Evolutionary conservation across 2,888 invertebrate genomes (phyloP), one percentile per base, ranked within the genome.

Genomic region (Deroplatys truncata): DNA sequence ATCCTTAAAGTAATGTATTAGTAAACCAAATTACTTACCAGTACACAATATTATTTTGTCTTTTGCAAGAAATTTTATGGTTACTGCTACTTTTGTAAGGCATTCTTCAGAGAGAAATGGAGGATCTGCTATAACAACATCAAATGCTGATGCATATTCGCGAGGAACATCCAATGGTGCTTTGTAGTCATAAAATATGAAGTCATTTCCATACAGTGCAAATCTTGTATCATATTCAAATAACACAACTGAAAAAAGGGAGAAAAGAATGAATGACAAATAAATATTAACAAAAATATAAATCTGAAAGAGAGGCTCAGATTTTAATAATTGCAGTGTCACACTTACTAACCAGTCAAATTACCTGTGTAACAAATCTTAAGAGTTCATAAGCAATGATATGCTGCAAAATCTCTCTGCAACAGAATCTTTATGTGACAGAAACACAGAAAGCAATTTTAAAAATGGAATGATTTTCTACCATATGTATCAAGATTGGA

Each of bases 81-180:
- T 98, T 90, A 96, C 94, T 0, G 97, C 95, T 0, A 97, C 97
- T 94, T 98, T 98, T 1, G 95, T 95, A 86, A 99, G 94, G 93
- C 99, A 99, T 93, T 99, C 99, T 91, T 98, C 97, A 0, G 98
- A 97, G 4, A 99, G 94, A 93, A 99, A 99, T 0, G 99, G 99
- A 1, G 99, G 99, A 94, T 99, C 99, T 0, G 97, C 98, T 89
- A 99, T 94, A 1, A 99, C 97, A 35, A 99, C 93, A 93, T 98
- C 98, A 93, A 96, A 98, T 85, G 94, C 93, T 31, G 94, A 93
- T 2, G 94, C 92, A 25, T 96, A 93, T 20, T 96, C 95, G 72
- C 94, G 92, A 0, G 96, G 96, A 25, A 98, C 92, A 86, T 95
- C 95, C 20, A 97, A 94, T 0, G 98, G 98, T 20, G 94, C 93